Percentiles rank a stretch among this genome's conserved stretches.
Evolutionary conservation across 1,140 invertebrate genomes (phyloP).

Genomic region (Meloidogyne hapla): DNA sequence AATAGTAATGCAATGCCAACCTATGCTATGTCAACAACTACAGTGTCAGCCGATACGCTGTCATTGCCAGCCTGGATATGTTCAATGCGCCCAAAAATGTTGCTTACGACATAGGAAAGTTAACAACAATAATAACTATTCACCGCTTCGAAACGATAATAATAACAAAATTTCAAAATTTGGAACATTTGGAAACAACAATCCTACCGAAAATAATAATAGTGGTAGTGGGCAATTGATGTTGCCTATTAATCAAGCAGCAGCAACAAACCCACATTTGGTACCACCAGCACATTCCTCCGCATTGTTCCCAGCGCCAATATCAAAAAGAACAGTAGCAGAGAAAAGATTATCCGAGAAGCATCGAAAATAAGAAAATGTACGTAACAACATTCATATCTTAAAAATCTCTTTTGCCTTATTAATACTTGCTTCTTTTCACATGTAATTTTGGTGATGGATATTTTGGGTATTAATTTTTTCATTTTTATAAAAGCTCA

Average conservation of each 20-base stretch:
- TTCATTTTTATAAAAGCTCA: neutral
- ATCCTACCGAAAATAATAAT: neutral
- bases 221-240: neutral
- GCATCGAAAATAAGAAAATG: neutral
- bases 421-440: too few relatives aligned
- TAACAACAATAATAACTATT: slow-evolving; percentile 11
- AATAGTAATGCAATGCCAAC: slow-evolving; percentile 30
- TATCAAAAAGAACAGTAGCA: neutral
- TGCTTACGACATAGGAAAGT: slow-evolving; percentile 27
- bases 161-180: neutral
- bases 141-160: neutral
- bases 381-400: neutral
- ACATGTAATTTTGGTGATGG: neutral
- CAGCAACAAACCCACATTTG: neutral
- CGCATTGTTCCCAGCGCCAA: neutral
- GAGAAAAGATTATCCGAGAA: neutral
- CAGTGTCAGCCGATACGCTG: slow-evolving; percentile 30
- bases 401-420: too few relatives aligned
- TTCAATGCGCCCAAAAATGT: slow-evolving; percentile 24
- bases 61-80: slow-evolving; percentile 35
- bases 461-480: slow-evolving; percentile 1
- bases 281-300: neutral
- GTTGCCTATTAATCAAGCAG: neutral
- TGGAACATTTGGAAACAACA: neutral
- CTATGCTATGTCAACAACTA: slow-evolving; percentile 25